Percentiles rank a stretch among this genome's conserved stretches.
Evolutionary conservation across 2,113 vertebrate species (phyloP).

Genomic region (Sprattus sprattus): DNA sequence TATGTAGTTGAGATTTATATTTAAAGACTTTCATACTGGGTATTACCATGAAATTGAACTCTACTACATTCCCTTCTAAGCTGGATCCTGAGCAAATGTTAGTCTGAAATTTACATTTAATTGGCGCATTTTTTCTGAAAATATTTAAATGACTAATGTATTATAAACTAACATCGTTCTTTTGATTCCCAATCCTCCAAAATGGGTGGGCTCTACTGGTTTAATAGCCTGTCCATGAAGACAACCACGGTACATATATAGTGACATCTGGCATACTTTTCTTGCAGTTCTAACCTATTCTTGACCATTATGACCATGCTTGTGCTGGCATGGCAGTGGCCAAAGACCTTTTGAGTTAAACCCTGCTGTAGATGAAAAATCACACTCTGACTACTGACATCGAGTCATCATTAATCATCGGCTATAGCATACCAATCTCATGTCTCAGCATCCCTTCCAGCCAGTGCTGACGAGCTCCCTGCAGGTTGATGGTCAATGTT

Average conservation of each 20-base stretch:
- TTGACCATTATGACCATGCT: neutral
- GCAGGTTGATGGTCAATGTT: slow-evolving; percentile 91
- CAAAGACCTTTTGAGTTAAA: neutral
- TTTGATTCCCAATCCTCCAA: too few species aligned
- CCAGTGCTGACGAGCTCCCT: slow-evolving; percentile 93
- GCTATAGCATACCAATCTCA: slow-evolving; percentile 83
- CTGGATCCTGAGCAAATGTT: neutral
- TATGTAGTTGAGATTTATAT: neutral
- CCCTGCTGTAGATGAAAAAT: neutral
- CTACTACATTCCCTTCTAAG: neutral
- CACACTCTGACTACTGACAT: neutral
- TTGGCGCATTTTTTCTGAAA: too few species aligned
- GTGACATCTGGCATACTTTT: too few species aligned
- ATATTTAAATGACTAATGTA: neutral
- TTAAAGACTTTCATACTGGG: neutral
- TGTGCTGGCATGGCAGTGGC: neutral
- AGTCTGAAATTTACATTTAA: neutral
- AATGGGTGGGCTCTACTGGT: too few species aligned
- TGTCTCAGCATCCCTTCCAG: slow-evolving; percentile 96
- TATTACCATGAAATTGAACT: neutral
- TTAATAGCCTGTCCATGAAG: too few species aligned
- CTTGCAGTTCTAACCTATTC: too few species aligned
- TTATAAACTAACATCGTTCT: too few species aligned
- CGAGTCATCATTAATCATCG: neutral
- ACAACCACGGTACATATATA: too few species aligned